Base-by-base conservation (phyloP, 2,797 vertebrate species). In the Capromys pilorides region DNA sequence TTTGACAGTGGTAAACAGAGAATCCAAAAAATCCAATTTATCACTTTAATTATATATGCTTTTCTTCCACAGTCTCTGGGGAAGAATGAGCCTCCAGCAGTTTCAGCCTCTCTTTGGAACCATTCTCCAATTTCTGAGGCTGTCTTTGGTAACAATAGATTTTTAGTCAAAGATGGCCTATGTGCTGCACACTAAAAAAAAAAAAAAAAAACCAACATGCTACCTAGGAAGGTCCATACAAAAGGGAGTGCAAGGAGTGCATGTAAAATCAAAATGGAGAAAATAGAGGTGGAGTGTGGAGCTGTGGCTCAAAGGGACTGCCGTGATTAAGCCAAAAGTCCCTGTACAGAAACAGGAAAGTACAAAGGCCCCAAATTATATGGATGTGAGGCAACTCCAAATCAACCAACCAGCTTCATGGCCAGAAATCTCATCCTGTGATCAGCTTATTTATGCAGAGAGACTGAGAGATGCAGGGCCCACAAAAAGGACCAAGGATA, bases 1-100 rank as follows among this genome's bases (percentile, higher is more conserved):
- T 94, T 96, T 92, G 92, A 97, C 93, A 90, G 71, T 57, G 69
- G 94, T 93, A 96, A 97, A 96, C 88, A 96, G 93, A 90, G 82
- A 92, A 62, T 59, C 82, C 33, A 24, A 19, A 87, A 91, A 90
- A 90, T 95, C 93, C 90, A 95, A 83, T 95, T 94, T 95, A 78
- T 96, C 49, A 24, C 82, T 94, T 91, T 93, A 96, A 96, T 95
- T 93, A 90, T 93, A 69, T 69, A 90, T 88, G 92, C 73, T 92
- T 97, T 94, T 92, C 95, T 95, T 69, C 49, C 61, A 62, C 84
- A 2, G 31, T 94, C 91, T 95, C 87, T n/a, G 51, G 92, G 75
- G 45, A 86, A 94, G 80, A 93, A 66, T 59, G 61, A 18, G 61
- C 85, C 89, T 88, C 67, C 78, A 51, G 73, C 87, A 24, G 4